Evolutionary conservation across 2,888 invertebrate species (phyloP), one percentile per base, ranked within the genome.

Genomic region (Tenthredo scrophulariae): DNA sequence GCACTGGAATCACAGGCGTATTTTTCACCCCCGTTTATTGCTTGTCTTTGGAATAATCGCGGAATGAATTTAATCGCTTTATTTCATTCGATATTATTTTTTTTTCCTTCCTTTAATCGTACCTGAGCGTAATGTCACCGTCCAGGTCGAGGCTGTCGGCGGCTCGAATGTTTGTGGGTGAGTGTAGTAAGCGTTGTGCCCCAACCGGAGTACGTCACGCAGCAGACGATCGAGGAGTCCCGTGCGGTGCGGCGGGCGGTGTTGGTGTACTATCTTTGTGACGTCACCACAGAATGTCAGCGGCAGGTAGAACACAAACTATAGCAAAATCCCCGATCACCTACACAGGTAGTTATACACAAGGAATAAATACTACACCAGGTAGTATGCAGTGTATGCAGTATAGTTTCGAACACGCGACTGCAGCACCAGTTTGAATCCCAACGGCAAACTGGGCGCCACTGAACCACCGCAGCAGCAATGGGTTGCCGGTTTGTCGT

Each of bases 221-320:
- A 86, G 77, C 75, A 84, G 84, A 83, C 83, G 83, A 67, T 67
- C 67, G 83, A 43, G 67, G 83, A 83, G 65, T 83, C 26, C 46
- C 84, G 84, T 84, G 82, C 67, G 82, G 77, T 80, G 77, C 70
- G 77, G 37, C 9, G 70, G 86, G 67, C 77, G 77, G 77, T 80
- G 40, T 80, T 80, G 80, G 83, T 83, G 85, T 85, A 87, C 86
- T 87, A 87, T 86, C 86, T 84, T 75, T 70, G 85, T 87, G 87
- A 87, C 86, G 87, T 87, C 87, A 87, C 75, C 72, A 72, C 85
- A 84, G 86, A 87, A 86, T 87, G 87, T 85, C 85, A 86, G 87
- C 83, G 67, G 83, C 83, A 82, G 85, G 82, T 80, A 80, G 84
- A 29, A 83, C 83, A 29, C 83, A 37, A 18, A 86, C 58, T 84